Evolutionary conservation across 2,113 vertebrate genomes (phyloP).

Genomic region (Miniopterus natalensis): DNA sequence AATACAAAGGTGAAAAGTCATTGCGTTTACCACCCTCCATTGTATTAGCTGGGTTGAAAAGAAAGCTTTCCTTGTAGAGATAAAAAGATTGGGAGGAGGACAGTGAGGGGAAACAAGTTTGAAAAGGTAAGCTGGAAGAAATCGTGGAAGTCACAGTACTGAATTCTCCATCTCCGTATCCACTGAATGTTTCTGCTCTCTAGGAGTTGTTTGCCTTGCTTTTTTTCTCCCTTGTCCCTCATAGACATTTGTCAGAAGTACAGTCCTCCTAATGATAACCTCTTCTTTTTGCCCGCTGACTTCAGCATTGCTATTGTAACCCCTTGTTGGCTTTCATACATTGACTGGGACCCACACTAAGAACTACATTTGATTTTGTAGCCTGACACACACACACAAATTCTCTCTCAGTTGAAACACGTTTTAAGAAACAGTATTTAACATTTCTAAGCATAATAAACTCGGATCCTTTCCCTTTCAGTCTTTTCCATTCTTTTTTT

Average conservation of each 20-base stretch:
- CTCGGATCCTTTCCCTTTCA: conserved; percentile 37
- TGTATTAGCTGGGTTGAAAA: neutral
- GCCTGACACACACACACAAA: neutral
- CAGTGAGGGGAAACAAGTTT: neutral
- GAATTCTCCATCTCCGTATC: neutral
- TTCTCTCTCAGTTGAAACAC: conserved; percentile 3
- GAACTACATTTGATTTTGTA: conserved; percentile 38
- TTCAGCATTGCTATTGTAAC: neutral
- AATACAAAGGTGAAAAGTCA: neutral
- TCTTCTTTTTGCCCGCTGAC: neutral
- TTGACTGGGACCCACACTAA: neutral
- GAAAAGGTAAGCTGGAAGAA: neutral
- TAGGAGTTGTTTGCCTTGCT: conserved; percentile 5
- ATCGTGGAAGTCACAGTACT: neutral
- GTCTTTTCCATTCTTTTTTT: conserved; percentile 6
- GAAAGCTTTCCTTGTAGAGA: neutral
- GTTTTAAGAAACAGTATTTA: conserved; percentile 14
- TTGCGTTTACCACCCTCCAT: neutral
- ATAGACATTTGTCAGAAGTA: neutral
- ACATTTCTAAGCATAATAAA: conserved; percentile 10
- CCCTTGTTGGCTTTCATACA: neutral
- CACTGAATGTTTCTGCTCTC: neutral
- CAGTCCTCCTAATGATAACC: neutral
- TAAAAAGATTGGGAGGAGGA: neutral
- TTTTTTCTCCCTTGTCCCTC: neutral